A percentile compares a stretch with the other conserved stretches of the same genome.
Evolutionary conservation across 2,888 invertebrate genomes (phyloP).

Genomic region (Spodoptera picta): DNA sequence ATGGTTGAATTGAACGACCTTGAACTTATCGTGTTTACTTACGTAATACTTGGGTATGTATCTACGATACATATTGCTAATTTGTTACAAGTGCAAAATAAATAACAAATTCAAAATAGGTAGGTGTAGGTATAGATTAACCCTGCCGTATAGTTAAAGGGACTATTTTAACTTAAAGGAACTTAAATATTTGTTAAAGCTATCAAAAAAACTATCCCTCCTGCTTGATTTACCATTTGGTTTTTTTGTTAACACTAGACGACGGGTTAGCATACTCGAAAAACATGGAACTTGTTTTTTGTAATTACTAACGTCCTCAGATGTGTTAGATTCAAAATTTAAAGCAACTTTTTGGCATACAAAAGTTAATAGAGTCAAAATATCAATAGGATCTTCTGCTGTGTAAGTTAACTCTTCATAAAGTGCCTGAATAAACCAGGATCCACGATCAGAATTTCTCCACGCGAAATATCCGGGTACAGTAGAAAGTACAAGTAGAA

Average conservation of each 20-base stretch:
- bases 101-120: too few species aligned
- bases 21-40: too few species aligned
- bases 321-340: constrained; percentile 96
- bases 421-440: constrained; percentile 98
- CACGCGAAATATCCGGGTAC: constrained; percentile 98
- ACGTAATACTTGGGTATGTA: too few species aligned
- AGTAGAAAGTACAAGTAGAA: constrained; percentile 98
- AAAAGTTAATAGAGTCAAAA: constrained; percentile 95
- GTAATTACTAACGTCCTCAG: constrained; percentile 92
- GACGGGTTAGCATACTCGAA: constrained; percentile 95
- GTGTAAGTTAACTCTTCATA: constrained; percentile 93
- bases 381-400: constrained; percentile 90
- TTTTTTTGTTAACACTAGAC: constrained; percentile 91
- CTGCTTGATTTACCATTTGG: constrained; percentile 1
- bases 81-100: too few species aligned
- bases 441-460: constrained; percentile 97
- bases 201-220: too few species aligned
- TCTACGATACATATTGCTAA: too few species aligned
- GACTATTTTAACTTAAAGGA: too few species aligned
- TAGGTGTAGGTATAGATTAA: too few species aligned
- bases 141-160: too few species aligned
- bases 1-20: too few species aligned
- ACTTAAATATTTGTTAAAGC: too few species aligned
- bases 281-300: constrained; percentile 98
- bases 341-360: constrained; percentile 95